Base-by-base conservation (phyloP, 2,888 invertebrate species). In the Tiliacea citrago region DNA sequence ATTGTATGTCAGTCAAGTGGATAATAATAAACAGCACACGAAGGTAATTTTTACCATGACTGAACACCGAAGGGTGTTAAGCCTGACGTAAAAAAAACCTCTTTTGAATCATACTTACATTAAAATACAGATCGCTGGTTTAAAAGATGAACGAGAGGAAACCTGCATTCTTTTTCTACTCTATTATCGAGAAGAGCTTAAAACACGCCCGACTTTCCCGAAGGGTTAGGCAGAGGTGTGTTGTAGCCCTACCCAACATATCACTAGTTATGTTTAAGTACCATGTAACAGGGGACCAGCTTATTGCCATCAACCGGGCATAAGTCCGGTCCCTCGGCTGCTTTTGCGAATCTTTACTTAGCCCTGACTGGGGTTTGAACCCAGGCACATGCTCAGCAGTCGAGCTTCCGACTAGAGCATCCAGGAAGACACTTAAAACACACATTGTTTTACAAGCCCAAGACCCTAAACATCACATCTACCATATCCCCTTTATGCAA, bases 11-110 rank as follows among this genome's bases (percentile, higher is more conserved):
- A 49, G 21, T 65, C 9, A 49, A 65, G 21, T 65, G 29, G 12
- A 29, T n/a, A 35, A 21, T 35, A 35, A n/a, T 35, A 5, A 65
- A 65, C 29, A n/a, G 16, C 16, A 35, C 21, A 10, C 3, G 65
- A 16, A 49, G 49, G 49, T 49, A 51, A 49, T 65, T 65, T 65
- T 65, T 35, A 65, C 13, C 65, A 21, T 65, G 65, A 65, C 49
- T 65, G 65, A 65, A 65, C 49, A 65, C 1, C 9, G 65, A 13
- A 6, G 29, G 29, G 13, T 6, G 8, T 21, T 7, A 1, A 47
- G 47, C 2, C 21, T 39, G 39, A 39, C 5, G 39, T 39, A 39
- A 7, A 39, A 39, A 39, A 39, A 39, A 39, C 39, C 35, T 39
- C 39, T 39, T 39, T 29, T 29, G 29, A 29, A 29, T 29, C 29